A percentile compares a stretch with the other conserved stretches of the same genome.
phyloP scores from a whole-genome alignment of 1,140 invertebrate genomes.

The Spodoptera frugiperda region DNA sequence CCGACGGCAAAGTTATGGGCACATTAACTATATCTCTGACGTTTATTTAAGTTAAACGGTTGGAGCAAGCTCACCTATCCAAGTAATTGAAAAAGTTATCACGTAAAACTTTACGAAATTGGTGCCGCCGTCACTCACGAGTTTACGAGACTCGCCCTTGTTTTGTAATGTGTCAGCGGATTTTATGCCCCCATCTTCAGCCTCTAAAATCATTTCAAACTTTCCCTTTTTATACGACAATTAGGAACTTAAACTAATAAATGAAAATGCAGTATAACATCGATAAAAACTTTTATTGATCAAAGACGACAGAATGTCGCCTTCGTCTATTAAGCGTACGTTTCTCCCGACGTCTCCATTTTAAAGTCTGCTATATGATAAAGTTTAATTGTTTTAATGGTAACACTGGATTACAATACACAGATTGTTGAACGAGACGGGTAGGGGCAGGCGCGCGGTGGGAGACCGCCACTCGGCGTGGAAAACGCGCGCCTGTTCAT shows the following conservation, averaged over 20 bases:
- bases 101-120: constrained; percentile 53
- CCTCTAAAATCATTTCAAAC: not conserved
- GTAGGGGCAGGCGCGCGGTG: constrained; percentile 67
- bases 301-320: constrained; percentile 73
- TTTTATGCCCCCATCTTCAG: not conserved
- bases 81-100: constrained; percentile 58
- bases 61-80: constrained; percentile 46
- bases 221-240: not conserved
- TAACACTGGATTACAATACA: constrained; percentile 83
- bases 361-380: constrained; percentile 78
- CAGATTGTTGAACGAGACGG: constrained; percentile 77
- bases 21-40: constrained; percentile 40
- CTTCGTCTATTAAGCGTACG: constrained; percentile 82
- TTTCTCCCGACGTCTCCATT: constrained; percentile 77
- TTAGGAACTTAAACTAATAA: not conserved
- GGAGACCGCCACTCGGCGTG: constrained; percentile 67
- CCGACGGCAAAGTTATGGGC: constrained; percentile 18
- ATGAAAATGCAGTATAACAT: constrained; percentile 70
- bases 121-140: constrained; percentile 53
- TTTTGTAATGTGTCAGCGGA: constrained; percentile 41
- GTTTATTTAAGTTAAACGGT: constrained; percentile 45
- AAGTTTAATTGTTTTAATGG: constrained; percentile 77
- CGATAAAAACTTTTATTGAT: constrained; percentile 85
- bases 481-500: constrained; percentile 77
- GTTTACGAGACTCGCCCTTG: constrained; percentile 54